Conservation (phyloP, 1,140 invertebrate genomes). For the Belonocnema kinseyi region DNA sequence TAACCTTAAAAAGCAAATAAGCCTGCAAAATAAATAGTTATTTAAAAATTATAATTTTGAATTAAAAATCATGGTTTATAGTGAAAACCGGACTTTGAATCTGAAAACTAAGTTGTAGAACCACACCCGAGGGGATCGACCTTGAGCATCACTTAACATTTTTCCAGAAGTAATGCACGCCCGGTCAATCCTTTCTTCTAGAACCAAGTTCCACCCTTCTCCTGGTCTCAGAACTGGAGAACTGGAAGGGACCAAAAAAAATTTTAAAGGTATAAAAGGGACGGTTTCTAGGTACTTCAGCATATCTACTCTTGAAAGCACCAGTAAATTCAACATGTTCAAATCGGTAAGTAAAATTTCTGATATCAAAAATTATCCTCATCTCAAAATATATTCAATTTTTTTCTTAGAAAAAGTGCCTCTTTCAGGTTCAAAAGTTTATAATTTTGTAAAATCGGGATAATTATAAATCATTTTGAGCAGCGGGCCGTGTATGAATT, state of each 20-base stretch:
- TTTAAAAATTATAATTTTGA: no score
- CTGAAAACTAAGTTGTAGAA: constrained; percentile 14
- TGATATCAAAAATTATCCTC: background rate
- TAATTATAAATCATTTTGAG: no score
- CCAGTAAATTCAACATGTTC: constrained; percentile 60
- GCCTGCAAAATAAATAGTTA: no score
- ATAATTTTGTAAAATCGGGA: no score
- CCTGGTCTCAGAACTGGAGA: background rate
- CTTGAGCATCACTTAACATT: constrained; percentile 24
- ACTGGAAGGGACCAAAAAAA: constrained; percentile 28
- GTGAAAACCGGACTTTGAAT: background rate
- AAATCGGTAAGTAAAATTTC: constrained; percentile 63
- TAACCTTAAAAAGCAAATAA: no score
- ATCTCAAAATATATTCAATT: background rate
- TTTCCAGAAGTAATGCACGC: constrained; percentile 20
- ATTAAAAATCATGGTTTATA: no score
- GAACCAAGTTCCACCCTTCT: constrained; percentile 26
- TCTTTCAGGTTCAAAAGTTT: no score
- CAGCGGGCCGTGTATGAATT: no score
- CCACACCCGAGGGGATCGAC: background rate
- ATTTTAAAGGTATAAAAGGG: constrained; percentile 40
- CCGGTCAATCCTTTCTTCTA: constrained; percentile 24
- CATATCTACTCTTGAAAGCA: constrained; percentile 36
- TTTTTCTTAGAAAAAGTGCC: background rate
- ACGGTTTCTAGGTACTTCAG: background rate